Evolutionary conservation across 1,140 invertebrate genomes (phyloP), one percentile per base, ranked within the genome.

Genomic region (Delia radicum): DNA sequence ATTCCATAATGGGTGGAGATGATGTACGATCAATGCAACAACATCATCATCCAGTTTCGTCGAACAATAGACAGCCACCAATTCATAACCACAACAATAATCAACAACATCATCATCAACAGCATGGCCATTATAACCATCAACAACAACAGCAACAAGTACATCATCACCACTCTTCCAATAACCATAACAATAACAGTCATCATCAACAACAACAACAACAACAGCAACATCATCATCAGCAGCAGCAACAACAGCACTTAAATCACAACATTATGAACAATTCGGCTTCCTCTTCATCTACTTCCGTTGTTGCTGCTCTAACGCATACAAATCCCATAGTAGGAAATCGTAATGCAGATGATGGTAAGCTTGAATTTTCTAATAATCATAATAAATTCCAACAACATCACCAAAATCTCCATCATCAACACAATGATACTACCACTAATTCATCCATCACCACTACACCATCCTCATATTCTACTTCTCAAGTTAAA

Each of bases 1-100:
- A 86, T 75, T 85, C 85, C 13, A 74, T 86, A 65, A 81, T 84
- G 81, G 37, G 75, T 18, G 82, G 82, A 75, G 82, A 84, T 75
- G 84, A 84, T 7, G 75, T 31, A n/a, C 79, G 83, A 13, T 78
- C 82, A 3, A 37, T 84, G 78, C 79, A 80, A 42, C 74, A 82
- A 29, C 77, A 28, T n/a, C 5, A 28, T 18, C 27, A 26, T 29
- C 13, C 63, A 13, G 18, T 26, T 3, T 13, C 82, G 0, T 76
- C 75, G 4, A 48, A 73, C 18, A 33, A 73, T 26, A 78, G 76
- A 15, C 77, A 72, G 15, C 7, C 29, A 15, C 26, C 13, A 28
- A 10, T 6, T 18, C 28, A 37, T 55, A 55, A 55, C 48, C 18
- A 21, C 48, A 69, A 33, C 27, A 69, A 69, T 24, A 76, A 27